Base-by-base conservation (phyloP, 2,888 invertebrate species). In the Drosophila falleni region DNA sequence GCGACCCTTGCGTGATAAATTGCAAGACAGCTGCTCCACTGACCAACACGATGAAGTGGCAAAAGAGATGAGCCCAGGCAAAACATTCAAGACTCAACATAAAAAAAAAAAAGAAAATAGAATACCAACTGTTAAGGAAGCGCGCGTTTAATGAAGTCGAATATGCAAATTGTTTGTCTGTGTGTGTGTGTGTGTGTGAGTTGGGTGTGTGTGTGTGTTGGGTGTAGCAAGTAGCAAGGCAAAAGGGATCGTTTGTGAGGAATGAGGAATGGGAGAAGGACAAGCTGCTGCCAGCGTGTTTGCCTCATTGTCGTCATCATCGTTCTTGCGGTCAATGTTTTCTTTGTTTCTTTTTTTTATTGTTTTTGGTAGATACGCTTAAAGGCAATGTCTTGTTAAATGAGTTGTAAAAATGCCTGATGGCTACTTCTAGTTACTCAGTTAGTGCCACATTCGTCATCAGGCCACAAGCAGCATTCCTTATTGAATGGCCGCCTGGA, bases 361-460 rank as follows among this genome's bases (percentile, higher is more conserved):
- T 9, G 11, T 16, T 35, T 31, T 37, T 10, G 23, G n/a, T 2
- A 6, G n/a, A 8, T 37, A 37, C 37, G n/a, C 37, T 37, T 54
- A 6, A 31, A 16, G 77, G 42, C 70, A 65, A 67, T 81, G 81
- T 67, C 82, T 70, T 83, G 89, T 83, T 84, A 89, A 89, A 84
- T 87, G 89, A 89, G 88, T 87, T 84, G 86, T 87, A 73, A 86
- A 87, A 87, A 81, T 72, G 74, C 81, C 74, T 67, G 72, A 74
- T 84, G 79, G 81, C 71, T 67, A 81, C 64, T 71, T 68, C 50
- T 44, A 44, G 75, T 54, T 58, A 64, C 71, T 70, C 58, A 70
- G 60, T 70, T 56, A 31, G 58, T 51, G 54, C 23, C 71, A 46
- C 53, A 53, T 15, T 35, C 54, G 46, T 13, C 31, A 42, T n/a